These are phyloP conservation scores for Bombus soroeensis DNA, from an alignment of 1,140 invertebrate genomes.

Conservation along the genomic window DNA sequence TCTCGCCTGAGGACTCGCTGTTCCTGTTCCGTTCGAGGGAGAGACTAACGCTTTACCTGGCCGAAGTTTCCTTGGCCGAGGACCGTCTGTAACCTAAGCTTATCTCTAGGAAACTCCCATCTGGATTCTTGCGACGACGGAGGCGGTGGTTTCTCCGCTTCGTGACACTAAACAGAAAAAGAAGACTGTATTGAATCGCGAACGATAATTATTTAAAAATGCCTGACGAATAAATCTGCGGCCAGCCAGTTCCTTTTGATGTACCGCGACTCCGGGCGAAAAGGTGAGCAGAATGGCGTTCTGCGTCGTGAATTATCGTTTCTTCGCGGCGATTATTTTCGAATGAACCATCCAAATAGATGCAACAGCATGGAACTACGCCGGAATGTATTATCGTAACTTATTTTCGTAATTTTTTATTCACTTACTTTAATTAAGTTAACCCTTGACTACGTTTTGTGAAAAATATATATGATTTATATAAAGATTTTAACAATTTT, in stretches of 20 bases:
- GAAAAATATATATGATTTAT: background rate
- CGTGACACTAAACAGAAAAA: constrained; percentile 76
- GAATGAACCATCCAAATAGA: background rate
- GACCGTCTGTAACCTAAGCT: constrained; percentile 90
- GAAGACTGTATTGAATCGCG: constrained; percentile 35
- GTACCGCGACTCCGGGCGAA: background rate
- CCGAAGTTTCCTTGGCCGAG: constrained; percentile 94
- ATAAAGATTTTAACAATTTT: background rate
- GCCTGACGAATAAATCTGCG: constrained; percentile 45
- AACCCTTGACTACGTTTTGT: background rate
- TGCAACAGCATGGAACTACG: no score
- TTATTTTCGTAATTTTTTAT: background rate
- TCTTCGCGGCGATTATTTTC: background rate
- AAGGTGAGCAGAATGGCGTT: background rate
- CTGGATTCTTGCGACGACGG: constrained; percentile 84
- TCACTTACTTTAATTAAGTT: background rate
- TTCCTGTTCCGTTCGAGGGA: background rate
- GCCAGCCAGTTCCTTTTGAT: constrained; percentile 5
- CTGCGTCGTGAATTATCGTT: constrained; percentile 17
- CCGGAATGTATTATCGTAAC: background rate
- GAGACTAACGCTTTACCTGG: constrained; percentile 83
- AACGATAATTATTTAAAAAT: constrained; percentile 47
- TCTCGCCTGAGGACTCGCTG: background rate
- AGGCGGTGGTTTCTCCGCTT: constrained; percentile 81
- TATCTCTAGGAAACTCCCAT: constrained; percentile 91